Percentiles rank a stretch among this genome's conserved stretches.
These are phyloP conservation scores for Phymorhynchus buccinoides DNA, from an alignment of 1,140 invertebrate species.

Conservation along the genomic window DNA sequence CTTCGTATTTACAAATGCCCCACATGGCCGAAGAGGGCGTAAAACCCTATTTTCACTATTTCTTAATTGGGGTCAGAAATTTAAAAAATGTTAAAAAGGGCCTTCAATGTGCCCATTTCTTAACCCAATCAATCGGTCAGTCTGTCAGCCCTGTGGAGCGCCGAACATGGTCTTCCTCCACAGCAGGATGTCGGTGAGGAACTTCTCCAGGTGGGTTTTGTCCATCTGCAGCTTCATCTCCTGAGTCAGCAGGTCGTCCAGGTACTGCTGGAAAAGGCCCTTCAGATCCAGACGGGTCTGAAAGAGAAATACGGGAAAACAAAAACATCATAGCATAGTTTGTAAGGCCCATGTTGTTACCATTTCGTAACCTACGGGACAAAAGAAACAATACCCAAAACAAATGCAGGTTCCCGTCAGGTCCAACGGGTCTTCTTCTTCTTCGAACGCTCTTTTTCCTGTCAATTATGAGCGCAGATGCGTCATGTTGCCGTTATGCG, in stretches of 20 bases:
- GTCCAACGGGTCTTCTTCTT: too few species aligned
- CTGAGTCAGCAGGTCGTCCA: conserved; percentile 8
- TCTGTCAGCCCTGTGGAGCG: neutral
- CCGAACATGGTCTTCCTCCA: neutral
- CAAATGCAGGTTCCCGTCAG: too few species aligned
- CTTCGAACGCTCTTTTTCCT: too few species aligned
- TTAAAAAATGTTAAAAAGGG: too few species aligned
- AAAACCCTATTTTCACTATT: too few species aligned
- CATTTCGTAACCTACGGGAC: neutral
- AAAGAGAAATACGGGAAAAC: neutral
- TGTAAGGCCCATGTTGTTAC: neutral
- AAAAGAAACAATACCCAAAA: neutral
- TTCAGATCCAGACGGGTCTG: neutral
- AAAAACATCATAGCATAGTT: too few species aligned
- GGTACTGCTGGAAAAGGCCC: neutral
- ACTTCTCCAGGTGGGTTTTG: conserved; percentile 18
- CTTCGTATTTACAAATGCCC: too few species aligned
- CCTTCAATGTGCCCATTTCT: too few species aligned
- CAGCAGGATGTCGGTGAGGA: neutral
- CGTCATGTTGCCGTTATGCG: too few species aligned
- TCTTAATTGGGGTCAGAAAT: too few species aligned
- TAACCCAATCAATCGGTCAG: neutral
- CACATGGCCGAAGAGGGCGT: too few species aligned
- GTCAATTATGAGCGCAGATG: too few species aligned
- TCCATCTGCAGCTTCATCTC: conserved; percentile 19